Evolutionary conservation across 2,888 invertebrate genomes (phyloP).

Genomic region (Thecophora atra): DNA sequence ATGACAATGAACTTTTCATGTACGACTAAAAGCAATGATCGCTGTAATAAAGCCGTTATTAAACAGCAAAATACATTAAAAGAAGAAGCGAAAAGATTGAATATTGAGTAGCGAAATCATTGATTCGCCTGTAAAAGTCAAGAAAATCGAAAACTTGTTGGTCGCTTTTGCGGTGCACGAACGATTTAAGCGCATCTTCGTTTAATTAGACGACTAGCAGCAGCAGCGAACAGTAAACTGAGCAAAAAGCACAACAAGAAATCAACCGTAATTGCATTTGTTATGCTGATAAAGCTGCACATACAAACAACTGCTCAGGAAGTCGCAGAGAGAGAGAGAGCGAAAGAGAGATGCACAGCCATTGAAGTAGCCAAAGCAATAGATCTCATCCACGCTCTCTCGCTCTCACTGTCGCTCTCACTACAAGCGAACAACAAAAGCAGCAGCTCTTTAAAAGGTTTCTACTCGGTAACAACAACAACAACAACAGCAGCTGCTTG

Average conservation of each 20-base stretch:
- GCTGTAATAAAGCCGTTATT: too few species aligned
- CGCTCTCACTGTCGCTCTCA: not conserved
- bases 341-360: not conserved
- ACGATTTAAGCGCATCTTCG: too few species aligned
- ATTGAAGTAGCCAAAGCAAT: constrained; percentile 3
- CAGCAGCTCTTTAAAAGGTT: not conserved
- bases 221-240: not conserved
- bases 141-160: too few species aligned
- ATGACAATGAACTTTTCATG: too few species aligned
- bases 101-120: too few species aligned
- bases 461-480: not conserved
- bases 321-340: not conserved
- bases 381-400: not conserved
- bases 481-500: not conserved
- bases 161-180: too few species aligned
- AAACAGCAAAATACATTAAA: too few species aligned
- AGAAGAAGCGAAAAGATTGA: too few species aligned
- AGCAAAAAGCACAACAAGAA: not conserved
- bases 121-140: not conserved
- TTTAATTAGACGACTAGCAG: not conserved
- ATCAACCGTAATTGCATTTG: constrained; percentile 57
- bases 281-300: constrained; percentile 56
- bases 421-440: not conserved
- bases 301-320: not conserved
- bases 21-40: too few species aligned